Evolutionary conservation across 2,888 invertebrate species (phyloP).

Genomic region (Apoda limacodes): DNA sequence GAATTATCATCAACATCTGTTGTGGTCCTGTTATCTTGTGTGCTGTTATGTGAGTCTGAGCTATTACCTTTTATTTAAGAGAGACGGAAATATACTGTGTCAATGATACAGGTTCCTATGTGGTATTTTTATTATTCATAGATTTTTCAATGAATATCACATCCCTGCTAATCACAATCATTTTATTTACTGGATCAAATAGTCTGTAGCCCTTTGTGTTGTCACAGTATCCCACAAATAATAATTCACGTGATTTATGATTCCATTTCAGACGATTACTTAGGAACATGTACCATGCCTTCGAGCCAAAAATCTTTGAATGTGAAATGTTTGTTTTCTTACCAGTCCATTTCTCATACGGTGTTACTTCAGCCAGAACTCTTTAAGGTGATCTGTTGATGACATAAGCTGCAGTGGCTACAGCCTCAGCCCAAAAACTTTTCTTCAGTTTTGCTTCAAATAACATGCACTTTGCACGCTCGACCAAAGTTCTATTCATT

Average conservation of each 20-base stretch:
- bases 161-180: background rate
- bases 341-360: conserved; percentile 6
- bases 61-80: background rate
- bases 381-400: conserved; percentile 2
- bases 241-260: conserved; percentile 1
- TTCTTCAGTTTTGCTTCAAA: conserved; percentile 10
- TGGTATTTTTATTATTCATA: too few species aligned
- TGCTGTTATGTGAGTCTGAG: too few species aligned
- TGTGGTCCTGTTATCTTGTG: too few species aligned
- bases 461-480: too few species aligned
- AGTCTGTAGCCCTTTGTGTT: conserved; percentile 3
- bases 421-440: conserved; percentile 14
- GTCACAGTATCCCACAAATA: background rate
- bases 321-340: conserved; percentile 5
- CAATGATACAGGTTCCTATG: too few species aligned
- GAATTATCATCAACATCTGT: too few species aligned
- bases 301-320: conserved; percentile 4
- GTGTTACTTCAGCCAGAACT: conserved; percentile 1
- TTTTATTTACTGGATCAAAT: background rate
- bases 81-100: background rate
- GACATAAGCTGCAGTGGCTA: conserved; percentile 10
- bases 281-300: conserved; percentile 2
- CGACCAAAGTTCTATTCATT: conserved; percentile 24
- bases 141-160: conserved; percentile 1
- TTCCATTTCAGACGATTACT: conserved; percentile 1